Evolutionary conservation across 2,113 vertebrate genomes (phyloP).

Genomic region (Pelodiscus sinensis): DNA sequence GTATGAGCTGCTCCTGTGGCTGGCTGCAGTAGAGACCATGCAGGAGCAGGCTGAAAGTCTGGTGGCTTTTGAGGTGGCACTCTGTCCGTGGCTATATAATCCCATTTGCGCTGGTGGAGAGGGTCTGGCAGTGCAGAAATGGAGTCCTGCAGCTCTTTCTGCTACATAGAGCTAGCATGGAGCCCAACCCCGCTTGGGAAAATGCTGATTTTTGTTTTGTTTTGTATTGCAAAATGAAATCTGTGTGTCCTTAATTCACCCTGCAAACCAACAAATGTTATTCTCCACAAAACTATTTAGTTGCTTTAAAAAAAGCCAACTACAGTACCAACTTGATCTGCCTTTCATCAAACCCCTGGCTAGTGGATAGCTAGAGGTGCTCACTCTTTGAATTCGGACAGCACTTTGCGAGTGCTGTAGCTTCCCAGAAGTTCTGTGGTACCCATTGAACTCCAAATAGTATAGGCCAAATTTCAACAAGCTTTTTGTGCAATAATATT

Average conservation of each 20-base stretch:
- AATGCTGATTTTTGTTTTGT: background rate
- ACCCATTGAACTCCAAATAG: background rate
- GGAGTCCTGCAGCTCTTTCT: accelerated
- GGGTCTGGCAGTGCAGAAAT: background rate
- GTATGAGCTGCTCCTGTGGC: background rate
- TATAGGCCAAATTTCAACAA: constrained; percentile 4
- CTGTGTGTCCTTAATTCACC: background rate
- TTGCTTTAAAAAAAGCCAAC: background rate
- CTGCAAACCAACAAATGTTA: background rate
- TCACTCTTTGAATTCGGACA: background rate
- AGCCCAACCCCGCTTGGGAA: background rate
- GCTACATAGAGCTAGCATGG: background rate
- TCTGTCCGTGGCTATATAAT: background rate
- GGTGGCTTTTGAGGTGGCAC: background rate
- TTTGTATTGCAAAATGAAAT: background rate
- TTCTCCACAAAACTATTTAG: background rate
- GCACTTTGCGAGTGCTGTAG: background rate
- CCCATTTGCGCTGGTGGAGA: background rate
- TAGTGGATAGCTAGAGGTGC: background rate
- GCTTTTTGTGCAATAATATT: background rate
- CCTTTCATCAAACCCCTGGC: background rate
- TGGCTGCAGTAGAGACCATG: background rate
- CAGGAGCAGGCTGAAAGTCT: constrained; percentile 22
- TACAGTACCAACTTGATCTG: background rate
- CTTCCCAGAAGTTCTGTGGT: background rate